Conservation (phyloP, 2,888 invertebrate genomes). For the Drosophila monieri region DNA sequence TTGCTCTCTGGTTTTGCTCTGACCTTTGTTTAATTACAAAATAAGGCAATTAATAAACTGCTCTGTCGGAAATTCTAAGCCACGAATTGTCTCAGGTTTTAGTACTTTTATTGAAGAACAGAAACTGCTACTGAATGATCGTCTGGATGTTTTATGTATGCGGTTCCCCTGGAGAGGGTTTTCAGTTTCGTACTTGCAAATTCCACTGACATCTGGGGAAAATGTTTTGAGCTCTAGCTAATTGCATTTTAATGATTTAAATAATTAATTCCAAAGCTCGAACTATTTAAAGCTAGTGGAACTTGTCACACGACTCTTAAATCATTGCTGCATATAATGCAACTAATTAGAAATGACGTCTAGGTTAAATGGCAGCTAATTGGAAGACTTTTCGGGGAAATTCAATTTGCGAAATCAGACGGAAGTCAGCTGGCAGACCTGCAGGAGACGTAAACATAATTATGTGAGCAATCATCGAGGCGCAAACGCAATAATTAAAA, state of each 20-base stretch:
- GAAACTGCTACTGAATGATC: background rate
- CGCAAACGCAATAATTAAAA: slow-evolving; percentile 42
- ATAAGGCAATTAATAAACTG: slow-evolving; percentile 33
- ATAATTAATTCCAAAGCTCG: slow-evolving; percentile 39
- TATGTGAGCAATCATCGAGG: slow-evolving; percentile 42
- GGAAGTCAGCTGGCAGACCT: background rate
- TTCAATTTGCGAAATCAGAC: background rate
- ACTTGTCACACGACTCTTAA: background rate
- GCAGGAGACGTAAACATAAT: slow-evolving; percentile 41
- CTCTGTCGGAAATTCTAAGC: slow-evolving; percentile 4
- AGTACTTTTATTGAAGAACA: background rate
- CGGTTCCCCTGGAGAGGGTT: background rate
- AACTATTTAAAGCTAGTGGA: background rate
- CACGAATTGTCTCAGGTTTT: background rate
- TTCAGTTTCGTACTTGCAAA: background rate
- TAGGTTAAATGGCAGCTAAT: slow-evolving; percentile 8
- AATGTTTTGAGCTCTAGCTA: slow-evolving; percentile 3
- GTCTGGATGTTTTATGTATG: background rate
- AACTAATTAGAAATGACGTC: slow-evolving; percentile 19
- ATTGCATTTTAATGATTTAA: slow-evolving; percentile 43
- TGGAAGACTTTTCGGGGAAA: slow-evolving; percentile 17
- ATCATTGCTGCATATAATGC: slow-evolving; percentile 1
- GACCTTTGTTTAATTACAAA: slow-evolving; percentile 67
- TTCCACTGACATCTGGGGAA: background rate
- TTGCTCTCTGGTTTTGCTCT: slow-evolving; percentile 9